These are phyloP conservation scores for Archips xylosteana DNA, from an alignment of 2,888 invertebrate genomes.

Conservation along the genomic window DNA sequence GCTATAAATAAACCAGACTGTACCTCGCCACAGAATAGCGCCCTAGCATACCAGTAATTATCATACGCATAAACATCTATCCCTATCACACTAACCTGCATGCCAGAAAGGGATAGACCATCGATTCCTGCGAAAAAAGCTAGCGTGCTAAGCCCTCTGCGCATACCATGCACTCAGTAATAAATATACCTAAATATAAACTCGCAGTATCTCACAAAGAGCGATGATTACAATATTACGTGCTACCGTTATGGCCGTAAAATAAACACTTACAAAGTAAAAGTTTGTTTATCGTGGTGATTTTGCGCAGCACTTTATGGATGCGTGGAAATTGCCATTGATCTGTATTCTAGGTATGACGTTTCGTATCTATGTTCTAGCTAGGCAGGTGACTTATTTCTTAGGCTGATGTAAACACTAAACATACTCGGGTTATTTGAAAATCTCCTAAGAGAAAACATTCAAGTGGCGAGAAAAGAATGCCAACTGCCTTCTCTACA, in stretches of 20 bases:
- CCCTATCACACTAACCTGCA: background rate
- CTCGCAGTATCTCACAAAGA: conserved; percentile 3
- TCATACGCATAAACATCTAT: background rate
- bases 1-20: conserved; percentile 82
- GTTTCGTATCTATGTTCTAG: background rate
- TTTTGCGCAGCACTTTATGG: conserved; percentile 18
- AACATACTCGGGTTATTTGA: background rate
- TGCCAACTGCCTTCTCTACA: background rate
- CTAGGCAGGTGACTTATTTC: conserved; percentile 1
- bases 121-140: background rate
- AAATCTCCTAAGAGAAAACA: background rate
- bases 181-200: background rate
- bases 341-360: background rate
- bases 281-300: conserved; percentile 19
- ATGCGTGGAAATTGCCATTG: conserved; percentile 12
- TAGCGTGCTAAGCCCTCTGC: background rate
- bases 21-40: conserved; percentile 69
- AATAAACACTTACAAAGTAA: conserved; percentile 10
- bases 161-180: background rate
- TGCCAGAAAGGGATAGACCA: background rate
- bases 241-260: conserved; percentile 10
- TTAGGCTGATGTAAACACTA: background rate
- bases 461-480: background rate
- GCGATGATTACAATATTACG: conserved; percentile 19
- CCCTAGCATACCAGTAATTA: conserved; percentile 28